phyloP scores from a whole-genome alignment of 2,888 invertebrate species.

The Ormyrus nitidulus region DNA sequence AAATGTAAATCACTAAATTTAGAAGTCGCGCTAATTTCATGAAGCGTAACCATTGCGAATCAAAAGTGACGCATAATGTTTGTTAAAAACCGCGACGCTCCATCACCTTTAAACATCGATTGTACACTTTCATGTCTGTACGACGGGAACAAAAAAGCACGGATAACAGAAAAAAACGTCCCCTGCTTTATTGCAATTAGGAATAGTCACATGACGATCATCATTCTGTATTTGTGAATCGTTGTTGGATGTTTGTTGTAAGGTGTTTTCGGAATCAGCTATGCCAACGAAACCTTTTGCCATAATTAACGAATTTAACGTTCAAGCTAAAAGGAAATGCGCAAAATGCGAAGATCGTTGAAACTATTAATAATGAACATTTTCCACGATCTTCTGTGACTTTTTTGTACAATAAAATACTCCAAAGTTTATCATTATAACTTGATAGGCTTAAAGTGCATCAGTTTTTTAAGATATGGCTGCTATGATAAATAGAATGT shows the following conservation, averaged over 20 bases:
- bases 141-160: neutral
- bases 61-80: neutral
- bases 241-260: conserved; percentile 7
- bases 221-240: conserved; percentile 34
- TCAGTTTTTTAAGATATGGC: conserved; percentile 4
- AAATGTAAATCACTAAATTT: conserved; percentile 14
- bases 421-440: neutral
- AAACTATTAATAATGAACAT: no score
- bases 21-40: neutral
- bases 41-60: neutral
- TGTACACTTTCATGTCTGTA: neutral
- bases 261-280: conserved; percentile 21
- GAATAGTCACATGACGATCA: conserved; percentile 25
- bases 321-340: neutral
- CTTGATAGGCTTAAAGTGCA: neutral
- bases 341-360: neutral
- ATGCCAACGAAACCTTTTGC: conserved; percentile 40
- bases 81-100: neutral
- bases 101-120: neutral
- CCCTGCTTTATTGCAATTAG: conserved; percentile 28
- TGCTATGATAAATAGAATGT: conserved; percentile 25
- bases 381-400: no score
- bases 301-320: conserved; percentile 10
- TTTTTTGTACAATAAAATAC: conserved; percentile 20
- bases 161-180: conserved; percentile 16